Evolutionary conservation across 2,888 invertebrate genomes (phyloP).

Genomic region (Callinectes sapidus): DNA sequence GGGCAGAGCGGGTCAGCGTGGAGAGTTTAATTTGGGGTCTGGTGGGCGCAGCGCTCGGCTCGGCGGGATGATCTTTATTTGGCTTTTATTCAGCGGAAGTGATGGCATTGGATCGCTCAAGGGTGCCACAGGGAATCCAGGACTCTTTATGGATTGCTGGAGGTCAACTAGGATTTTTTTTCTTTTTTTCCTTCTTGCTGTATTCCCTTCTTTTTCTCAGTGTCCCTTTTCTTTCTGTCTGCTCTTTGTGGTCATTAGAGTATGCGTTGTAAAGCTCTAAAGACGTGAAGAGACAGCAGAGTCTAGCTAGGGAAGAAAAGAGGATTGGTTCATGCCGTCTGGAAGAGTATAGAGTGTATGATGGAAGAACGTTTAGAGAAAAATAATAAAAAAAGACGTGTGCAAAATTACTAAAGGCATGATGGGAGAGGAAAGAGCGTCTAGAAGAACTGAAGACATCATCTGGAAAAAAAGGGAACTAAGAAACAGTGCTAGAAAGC

Average conservation of each 20-base stretch:
- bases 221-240: background rate
- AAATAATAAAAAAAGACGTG: too few species aligned
- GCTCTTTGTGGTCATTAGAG: background rate
- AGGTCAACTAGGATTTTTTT: background rate
- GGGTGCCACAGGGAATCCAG: constrained; percentile 34
- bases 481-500: too few species aligned
- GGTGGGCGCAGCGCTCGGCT: constrained; percentile 40
- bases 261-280: too few species aligned
- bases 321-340: too few species aligned
- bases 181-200: background rate
- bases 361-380: too few species aligned
- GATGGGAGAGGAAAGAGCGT: background rate
- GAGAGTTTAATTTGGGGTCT: constrained; percentile 60
- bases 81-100: constrained; percentile 63
- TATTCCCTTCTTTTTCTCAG: background rate
- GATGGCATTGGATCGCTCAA: constrained; percentile 55
- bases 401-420: background rate
- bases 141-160: background rate
- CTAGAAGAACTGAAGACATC: background rate
- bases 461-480: background rate
- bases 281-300: too few species aligned
- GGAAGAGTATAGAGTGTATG: too few species aligned
- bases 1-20: constrained; percentile 40
- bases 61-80: constrained; percentile 61
- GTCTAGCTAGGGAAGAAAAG: too few species aligned